Evolutionary conservation across 2,113 vertebrate species (phyloP).

Genomic region (Oryzias melastigma): DNA sequence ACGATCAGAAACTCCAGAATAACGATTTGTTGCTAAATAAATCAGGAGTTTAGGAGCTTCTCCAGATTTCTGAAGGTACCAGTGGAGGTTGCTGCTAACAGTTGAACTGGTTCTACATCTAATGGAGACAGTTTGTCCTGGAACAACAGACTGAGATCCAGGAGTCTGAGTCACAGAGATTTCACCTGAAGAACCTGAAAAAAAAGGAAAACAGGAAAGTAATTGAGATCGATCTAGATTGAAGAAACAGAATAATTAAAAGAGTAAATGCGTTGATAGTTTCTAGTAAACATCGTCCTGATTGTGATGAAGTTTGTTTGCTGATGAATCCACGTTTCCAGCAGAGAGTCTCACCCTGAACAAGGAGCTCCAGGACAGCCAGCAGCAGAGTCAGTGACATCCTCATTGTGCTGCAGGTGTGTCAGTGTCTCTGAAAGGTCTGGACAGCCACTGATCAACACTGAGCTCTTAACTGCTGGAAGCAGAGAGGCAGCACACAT

Average conservation of each 20-base stretch:
- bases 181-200: conserved; percentile 23
- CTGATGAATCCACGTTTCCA: conserved; percentile 1
- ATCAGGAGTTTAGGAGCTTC: conserved; percentile 10
- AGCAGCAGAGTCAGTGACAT: conserved; percentile 21
- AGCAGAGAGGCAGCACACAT: not conserved
- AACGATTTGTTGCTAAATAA: not conserved
- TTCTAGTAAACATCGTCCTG: not conserved
- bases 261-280: not conserved
- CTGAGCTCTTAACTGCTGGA: not conserved
- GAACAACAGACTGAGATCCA: not conserved
- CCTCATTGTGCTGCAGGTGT: too few species aligned
- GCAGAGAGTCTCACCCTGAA: conserved; percentile 20
- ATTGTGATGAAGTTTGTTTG: conserved; percentile 1
- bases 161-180: conserved; percentile 2
- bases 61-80: conserved; percentile 28
- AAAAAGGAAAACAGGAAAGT: not conserved
- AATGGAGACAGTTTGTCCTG: conserved; percentile 13
- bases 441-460: not conserved
- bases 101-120: conserved; percentile 15
- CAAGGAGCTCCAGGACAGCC: not conserved
- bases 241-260: not conserved
- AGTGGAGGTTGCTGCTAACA: not conserved
- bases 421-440: too few species aligned
- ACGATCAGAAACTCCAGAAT: not conserved
- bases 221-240: not conserved